Evolutionary conservation across 2,888 invertebrate species (phyloP), one percentile per base, ranked within the genome.

Genomic region (Steinernema hermaphroditum): DNA sequence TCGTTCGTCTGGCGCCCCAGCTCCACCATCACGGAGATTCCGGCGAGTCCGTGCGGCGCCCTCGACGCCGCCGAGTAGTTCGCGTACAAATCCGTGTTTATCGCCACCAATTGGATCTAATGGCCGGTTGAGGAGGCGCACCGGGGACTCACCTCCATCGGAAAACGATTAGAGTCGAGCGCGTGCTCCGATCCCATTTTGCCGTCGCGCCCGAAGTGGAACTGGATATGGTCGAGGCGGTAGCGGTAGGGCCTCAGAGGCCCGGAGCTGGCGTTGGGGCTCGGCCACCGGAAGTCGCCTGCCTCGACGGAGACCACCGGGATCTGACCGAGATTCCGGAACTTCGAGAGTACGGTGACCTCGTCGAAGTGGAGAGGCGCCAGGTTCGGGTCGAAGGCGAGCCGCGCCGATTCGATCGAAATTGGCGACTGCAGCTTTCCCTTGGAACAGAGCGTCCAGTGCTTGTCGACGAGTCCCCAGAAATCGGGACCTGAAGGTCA

Each of bases 371-470:
- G 93, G 86, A 96, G 91, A 86, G 92, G 91, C 84, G 94, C 91
- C 85, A 96, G 91, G 89, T 94, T 93, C 74, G 96, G 95, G 90
- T 97, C 96, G 90, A 93, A 96, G 81, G 96, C 91, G 80, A 97
- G 91, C 86, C 93, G 92, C 87, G 91, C 92, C 29, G 96, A 96
- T 87, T 96, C 94, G 85, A 97, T 91, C 90, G 97, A 94, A 87
- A 97, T 94, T 29, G 96, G 97, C 46, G 96, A 96, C 90, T 97
- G 97, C 83, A 95, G 91, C 83, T 94, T 91, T 77, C 96, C 97
- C 88, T 94, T 94, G 90, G 93, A 93, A 90, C 97, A 97, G 81
- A 97, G 91, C 83, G 93, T 93, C 96, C 96, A 97, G 88, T 96
- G 94, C 62, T 94, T 94, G 54, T 94, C 94, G 89, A 96, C 93